Conservation (phyloP, 1,140 invertebrate species). For the Bradynema listronoti region DNA sequence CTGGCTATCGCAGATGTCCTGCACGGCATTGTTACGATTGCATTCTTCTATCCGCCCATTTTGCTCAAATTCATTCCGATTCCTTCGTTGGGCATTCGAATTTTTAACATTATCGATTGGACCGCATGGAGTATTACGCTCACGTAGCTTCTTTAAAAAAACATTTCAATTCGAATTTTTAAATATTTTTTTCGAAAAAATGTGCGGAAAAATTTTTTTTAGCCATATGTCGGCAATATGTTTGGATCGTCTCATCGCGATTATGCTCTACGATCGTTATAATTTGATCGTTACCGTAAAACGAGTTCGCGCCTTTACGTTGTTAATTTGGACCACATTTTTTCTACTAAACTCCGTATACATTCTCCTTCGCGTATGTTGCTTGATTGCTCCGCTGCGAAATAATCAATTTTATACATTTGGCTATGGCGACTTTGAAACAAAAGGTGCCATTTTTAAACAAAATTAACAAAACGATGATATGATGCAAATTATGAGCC, state of each 20-base stretch:
- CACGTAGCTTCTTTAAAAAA: conserved; percentile 23
- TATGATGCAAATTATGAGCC: too few relatives aligned
- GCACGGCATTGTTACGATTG: conserved; percentile 55
- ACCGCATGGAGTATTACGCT: conserved; percentile 56
- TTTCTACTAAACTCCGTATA: conserved; percentile 40
- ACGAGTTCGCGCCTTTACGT: conserved; percentile 41
- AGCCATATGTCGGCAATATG: conserved; percentile 58
- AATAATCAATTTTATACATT: conserved; percentile 53
- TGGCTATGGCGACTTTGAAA: conserved; percentile 52
- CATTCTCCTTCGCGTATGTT: conserved; percentile 49
- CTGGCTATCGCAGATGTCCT: conserved; percentile 53
- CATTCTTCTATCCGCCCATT: conserved; percentile 57
- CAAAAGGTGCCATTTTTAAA: conserved; percentile 22
- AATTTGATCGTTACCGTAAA: conserved; percentile 47
- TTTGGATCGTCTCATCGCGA: conserved; percentile 53
- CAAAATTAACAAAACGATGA: too few relatives aligned
- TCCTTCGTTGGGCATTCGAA: conserved; percentile 39
- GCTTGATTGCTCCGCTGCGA: conserved; percentile 46
- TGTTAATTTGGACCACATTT: conserved; percentile 48
- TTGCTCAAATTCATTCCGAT: conserved; percentile 39
- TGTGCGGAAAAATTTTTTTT: conserved; percentile 14
- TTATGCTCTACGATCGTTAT: conserved; percentile 50
- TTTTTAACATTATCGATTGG: conserved; percentile 57
- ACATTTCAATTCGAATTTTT: background rate
- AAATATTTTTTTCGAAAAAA: background rate